Conservation (phyloP, 2,113 vertebrate genomes). For the Elephantulus edwardii region DNA sequence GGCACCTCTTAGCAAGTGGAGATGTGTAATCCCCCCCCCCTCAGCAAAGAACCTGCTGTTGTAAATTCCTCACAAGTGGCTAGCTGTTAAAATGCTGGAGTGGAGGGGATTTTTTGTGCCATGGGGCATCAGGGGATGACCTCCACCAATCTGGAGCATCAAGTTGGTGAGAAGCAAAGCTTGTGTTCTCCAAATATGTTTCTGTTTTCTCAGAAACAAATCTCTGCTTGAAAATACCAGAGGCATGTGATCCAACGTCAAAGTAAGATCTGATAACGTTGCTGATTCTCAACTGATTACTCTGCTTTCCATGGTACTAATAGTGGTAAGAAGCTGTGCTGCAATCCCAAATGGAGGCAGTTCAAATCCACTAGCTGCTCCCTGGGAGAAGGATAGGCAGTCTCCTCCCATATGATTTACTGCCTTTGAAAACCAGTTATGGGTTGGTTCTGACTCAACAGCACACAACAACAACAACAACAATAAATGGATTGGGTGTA, state of each 20-base stretch:
- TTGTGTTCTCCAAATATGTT: not conserved
- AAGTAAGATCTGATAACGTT: not conserved
- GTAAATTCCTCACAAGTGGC: not conserved
- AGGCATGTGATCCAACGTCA: not conserved
- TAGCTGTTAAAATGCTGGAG: not conserved
- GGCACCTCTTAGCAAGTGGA: not conserved
- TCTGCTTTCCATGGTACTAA: fast-evolving
- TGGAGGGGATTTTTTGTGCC: not conserved
- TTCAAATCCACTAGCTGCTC: too few species aligned
- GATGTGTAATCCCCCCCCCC: not conserved
- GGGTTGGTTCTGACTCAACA: too few species aligned
- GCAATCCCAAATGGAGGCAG: too few species aligned
- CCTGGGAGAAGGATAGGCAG: too few species aligned
- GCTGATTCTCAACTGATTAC: not conserved
- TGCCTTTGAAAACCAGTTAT: too few species aligned
- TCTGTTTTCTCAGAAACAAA: not conserved
- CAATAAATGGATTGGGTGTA: too few species aligned
- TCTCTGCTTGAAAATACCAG: not conserved
- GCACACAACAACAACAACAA: too few species aligned
- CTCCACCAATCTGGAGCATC: not conserved
- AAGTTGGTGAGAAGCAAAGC: not conserved
- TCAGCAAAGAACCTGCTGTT: constrained; percentile 13
- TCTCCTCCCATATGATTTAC: too few species aligned
- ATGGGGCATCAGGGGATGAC: not conserved
- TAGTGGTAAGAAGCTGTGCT: too few species aligned